Conservation (phyloP, 2,113 vertebrate genomes). For the Coptodon bakossiorum region DNA sequence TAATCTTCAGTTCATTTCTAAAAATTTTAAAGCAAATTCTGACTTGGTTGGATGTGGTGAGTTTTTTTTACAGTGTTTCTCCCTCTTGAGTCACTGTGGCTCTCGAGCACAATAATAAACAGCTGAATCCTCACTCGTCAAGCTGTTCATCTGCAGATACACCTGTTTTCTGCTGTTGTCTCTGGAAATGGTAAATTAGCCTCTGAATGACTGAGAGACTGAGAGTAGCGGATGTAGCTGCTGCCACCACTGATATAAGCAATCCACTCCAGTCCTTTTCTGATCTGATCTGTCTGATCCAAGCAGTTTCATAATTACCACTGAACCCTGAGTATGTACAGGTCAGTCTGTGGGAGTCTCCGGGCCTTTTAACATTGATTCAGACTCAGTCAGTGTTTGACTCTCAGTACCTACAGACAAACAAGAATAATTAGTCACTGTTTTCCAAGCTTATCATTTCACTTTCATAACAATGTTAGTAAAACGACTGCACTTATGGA, state of each 20-base stretch:
- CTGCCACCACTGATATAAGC: fast-evolving
- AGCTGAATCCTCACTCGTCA: fast-evolving
- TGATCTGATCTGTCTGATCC: no score
- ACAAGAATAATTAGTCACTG: no score
- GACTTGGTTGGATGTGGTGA: fast-evolving
- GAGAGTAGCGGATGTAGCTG: no score
- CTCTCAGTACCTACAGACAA: no score
- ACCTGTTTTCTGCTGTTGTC: no score
- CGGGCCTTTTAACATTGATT: neutral
- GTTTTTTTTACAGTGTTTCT: fast-evolving
- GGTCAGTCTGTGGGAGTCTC: fast-evolving
- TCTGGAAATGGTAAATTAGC: no score
- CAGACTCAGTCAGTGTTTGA: neutral
- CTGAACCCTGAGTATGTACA: neutral
- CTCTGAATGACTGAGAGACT: fast-evolving
- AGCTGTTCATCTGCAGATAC: no score
- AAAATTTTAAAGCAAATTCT: neutral
- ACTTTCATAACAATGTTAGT: no score
- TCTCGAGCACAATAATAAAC: neutral
- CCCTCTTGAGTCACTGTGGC: fast-evolving
- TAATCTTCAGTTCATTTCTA: fast-evolving
- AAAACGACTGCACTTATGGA: no score
- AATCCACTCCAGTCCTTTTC: fast-evolving
- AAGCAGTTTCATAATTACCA: fast-evolving
- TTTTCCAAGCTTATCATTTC: no score